Conservation (phyloP, 2,113 vertebrate species). For the Fregata magnificens region DNA sequence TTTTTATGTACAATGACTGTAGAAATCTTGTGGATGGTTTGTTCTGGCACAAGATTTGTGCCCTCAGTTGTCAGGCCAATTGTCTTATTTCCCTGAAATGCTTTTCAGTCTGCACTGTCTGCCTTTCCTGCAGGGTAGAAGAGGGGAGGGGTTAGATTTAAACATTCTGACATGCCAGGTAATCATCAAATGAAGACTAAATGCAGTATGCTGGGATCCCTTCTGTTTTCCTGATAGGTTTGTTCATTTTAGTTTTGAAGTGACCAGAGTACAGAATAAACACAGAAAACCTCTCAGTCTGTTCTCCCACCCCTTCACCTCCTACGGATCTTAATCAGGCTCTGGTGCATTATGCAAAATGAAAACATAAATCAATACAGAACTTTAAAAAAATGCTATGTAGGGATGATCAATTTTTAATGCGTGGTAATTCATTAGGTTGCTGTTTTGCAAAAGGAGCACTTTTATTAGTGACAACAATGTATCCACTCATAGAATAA, state of each 20-base stretch:
- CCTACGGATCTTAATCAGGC: not conserved
- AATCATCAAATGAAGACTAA: not conserved
- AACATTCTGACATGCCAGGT: not conserved
- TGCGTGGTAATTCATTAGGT: not conserved
- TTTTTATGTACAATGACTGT: conserved; percentile 5
- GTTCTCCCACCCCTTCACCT: not conserved
- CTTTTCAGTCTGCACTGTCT: not conserved
- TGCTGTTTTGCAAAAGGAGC: not conserved
- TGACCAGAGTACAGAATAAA: not conserved
- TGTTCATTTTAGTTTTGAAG: not conserved
- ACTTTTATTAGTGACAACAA: not conserved
- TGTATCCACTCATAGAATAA: not conserved
- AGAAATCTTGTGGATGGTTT: conserved; percentile 36
- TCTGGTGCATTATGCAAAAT: not conserved
- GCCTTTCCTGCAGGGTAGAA: not conserved
- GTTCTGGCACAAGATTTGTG: conserved; percentile 9
- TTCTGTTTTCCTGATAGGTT: not conserved
- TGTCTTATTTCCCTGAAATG: not conserved
- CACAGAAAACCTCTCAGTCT: not conserved
- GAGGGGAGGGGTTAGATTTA: not conserved
- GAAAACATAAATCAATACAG: not conserved
- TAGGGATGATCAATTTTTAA: not conserved
- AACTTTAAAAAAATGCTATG: not conserved
- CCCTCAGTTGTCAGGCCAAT: not conserved
- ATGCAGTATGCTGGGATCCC: not conserved